These are phyloP conservation scores for Scomberomorus guttatus DNA, from an alignment of 2,797 vertebrate genomes.

Conservation along the genomic window DNA sequence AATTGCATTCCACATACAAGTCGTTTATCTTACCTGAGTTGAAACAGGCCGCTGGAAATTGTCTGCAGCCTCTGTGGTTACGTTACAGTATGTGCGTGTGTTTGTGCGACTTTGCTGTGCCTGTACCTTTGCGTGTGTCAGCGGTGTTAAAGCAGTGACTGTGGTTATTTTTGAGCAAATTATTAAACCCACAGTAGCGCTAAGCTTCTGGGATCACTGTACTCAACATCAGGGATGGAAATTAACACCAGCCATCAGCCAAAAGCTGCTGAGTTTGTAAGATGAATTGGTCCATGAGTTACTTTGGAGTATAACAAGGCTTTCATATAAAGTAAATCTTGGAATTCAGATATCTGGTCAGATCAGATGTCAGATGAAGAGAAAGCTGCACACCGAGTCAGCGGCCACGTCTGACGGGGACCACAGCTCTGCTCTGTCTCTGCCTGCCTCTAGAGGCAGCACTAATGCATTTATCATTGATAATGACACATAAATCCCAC, in stretches of 20 bases:
- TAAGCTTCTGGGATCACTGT: conserved; percentile 39
- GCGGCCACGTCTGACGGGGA: not conserved
- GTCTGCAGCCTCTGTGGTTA: conserved; percentile 14
- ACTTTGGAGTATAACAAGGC: not conserved
- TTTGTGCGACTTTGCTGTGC: conserved; percentile 18
- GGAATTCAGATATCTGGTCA: not conserved
- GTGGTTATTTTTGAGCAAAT: conserved; percentile 39
- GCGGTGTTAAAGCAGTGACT: conserved; percentile 11
- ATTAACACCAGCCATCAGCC: conserved; percentile 35
- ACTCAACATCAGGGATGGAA: conserved; percentile 29
- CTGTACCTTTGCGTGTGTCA: conserved; percentile 22
- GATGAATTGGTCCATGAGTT: not conserved
- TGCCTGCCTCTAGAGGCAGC: conserved; percentile 24
- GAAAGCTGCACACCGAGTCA: conserved; percentile 26
- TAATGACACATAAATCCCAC: conserved; percentile 22
- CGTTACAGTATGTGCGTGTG: not conserved
- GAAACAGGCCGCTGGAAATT: conserved; percentile 36
- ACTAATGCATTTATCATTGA: conserved; percentile 8
- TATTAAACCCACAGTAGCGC: conserved; percentile 33
- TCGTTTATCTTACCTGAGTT: conserved; percentile 47
- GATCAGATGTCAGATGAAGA: not conserved
- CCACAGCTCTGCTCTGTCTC: conserved; percentile 14
- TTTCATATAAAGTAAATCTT: not conserved
- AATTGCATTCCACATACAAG: conserved; percentile 55
- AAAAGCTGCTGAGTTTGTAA: conserved; percentile 14